Conservation (phyloP, 2,888 invertebrate genomes). For the Hyppa rectilinea region DNA sequence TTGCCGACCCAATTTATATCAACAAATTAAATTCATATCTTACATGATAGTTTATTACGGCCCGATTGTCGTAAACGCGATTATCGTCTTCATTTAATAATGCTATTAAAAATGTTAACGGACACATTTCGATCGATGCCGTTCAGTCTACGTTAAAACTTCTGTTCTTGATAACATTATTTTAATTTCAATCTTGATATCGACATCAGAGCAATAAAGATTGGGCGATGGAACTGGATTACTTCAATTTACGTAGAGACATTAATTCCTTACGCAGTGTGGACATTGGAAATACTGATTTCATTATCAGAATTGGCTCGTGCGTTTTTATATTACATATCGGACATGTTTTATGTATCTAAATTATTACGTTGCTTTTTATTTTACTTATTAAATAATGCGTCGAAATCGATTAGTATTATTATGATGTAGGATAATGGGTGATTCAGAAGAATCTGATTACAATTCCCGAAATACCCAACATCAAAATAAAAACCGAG, state of each 20-base stretch:
- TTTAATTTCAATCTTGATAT: slow-evolving; percentile 60
- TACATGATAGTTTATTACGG: slow-evolving; percentile 43
- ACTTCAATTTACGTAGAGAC: slow-evolving; percentile 62
- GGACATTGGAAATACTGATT: slow-evolving; percentile 54
- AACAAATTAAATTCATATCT: slow-evolving; percentile 57
- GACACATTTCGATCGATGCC: slow-evolving; percentile 55
- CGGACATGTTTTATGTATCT: slow-evolving; percentile 23
- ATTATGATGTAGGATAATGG: background rate
- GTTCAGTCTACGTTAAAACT: slow-evolving; percentile 45
- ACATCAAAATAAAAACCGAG: background rate
- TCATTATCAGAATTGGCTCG: slow-evolving; percentile 53
- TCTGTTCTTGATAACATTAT: slow-evolving; percentile 37
- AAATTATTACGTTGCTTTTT: slow-evolving; percentile 12
- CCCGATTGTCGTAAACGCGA: slow-evolving; percentile 42
- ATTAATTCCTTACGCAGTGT: slow-evolving; percentile 63
- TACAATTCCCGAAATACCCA: background rate
- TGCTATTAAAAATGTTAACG: slow-evolving; percentile 59
- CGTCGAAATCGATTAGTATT: background rate
- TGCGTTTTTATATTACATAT: slow-evolving; percentile 43
- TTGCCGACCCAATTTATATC: slow-evolving; percentile 51
- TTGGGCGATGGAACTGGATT: slow-evolving; percentile 68
- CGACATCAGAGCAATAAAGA: slow-evolving; percentile 62
- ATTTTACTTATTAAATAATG: background rate
- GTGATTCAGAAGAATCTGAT: background rate
- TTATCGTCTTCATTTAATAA: slow-evolving; percentile 57